Evolutionary conservation across 2,888 invertebrate species (phyloP).

Genomic region (Malacosoma neustria): DNA sequence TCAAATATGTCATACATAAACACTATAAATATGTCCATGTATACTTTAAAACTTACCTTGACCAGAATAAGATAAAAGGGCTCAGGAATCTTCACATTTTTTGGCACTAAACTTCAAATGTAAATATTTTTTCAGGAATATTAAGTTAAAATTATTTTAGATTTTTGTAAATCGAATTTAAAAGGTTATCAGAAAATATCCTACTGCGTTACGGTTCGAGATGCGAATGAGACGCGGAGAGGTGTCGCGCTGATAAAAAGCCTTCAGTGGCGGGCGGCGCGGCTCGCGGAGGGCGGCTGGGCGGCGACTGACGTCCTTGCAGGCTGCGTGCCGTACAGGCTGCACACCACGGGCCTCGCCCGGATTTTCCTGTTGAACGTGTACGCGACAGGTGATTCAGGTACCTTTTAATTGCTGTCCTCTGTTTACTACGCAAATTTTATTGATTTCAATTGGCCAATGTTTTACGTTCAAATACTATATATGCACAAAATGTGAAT

Average conservation of each 20-base stretch:
- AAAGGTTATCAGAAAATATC: too few relatives aligned
- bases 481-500: too few relatives aligned
- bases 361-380: slow-evolving; percentile 65
- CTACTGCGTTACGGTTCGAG: too few relatives aligned
- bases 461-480: too few relatives aligned
- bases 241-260: too few relatives aligned
- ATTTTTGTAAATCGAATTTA: too few relatives aligned
- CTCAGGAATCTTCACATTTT: slow-evolving; percentile 32
- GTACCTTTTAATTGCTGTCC: slow-evolving; percentile 33
- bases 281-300: slow-evolving; percentile 58
- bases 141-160: too few relatives aligned
- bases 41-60: slow-evolving; percentile 47
- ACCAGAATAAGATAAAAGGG: slow-evolving; percentile 33
- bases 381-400: slow-evolving; percentile 65
- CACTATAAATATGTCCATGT: slow-evolving; percentile 1
- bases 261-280: slow-evolving; percentile 29
- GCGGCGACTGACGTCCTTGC: slow-evolving; percentile 60
- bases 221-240: too few relatives aligned
- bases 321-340: slow-evolving; percentile 22
- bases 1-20: too few relatives aligned
- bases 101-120: slow-evolving; percentile 42
- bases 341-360: slow-evolving; percentile 52
- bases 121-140: slow-evolving; percentile 17
- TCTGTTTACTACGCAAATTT: slow-evolving; percentile 21
- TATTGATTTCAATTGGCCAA: slow-evolving; percentile 3